These are phyloP conservation scores for Archips crataeganus DNA, from an alignment of 2,888 invertebrate species.

Conservation along the genomic window DNA sequence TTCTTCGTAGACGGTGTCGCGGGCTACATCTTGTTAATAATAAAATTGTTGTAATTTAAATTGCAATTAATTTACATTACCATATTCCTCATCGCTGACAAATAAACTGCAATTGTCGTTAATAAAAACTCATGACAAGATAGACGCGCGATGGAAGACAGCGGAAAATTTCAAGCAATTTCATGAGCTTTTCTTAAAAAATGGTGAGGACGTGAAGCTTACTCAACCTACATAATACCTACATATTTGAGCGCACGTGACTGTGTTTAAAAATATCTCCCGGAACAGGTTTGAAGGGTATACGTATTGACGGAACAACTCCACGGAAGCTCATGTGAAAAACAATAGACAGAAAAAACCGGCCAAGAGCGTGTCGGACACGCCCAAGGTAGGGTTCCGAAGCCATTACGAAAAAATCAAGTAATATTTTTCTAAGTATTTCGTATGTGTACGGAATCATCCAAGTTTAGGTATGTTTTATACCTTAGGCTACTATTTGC, in stretches of 20 bases:
- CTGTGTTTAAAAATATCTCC: conserved; percentile 19
- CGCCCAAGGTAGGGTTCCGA: no score
- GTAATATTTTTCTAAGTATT: no score
- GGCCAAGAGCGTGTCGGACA: no score
- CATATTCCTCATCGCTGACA: not conserved
- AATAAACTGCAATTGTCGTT: no score
- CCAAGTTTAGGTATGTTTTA: no score
- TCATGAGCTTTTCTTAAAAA: conserved; percentile 13
- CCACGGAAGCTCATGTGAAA: not conserved
- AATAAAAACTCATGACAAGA: not conserved
- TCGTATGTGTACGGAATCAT: no score
- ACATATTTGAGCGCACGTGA: conserved; percentile 24
- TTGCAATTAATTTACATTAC: not conserved
- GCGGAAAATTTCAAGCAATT: not conserved
- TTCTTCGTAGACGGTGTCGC: no score
- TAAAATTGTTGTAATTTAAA: not conserved
- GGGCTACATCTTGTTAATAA: not conserved
- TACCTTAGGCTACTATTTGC: no score
- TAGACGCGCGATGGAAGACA: not conserved
- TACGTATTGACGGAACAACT: not conserved
- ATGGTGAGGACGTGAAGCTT: conserved; percentile 13
- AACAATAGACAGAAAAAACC: not conserved
- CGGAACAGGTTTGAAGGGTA: not conserved
- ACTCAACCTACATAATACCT: conserved; percentile 22
- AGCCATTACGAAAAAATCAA: no score